These are phyloP conservation scores for Todiramphus saurophagus DNA, from an alignment of 2,113 vertebrate genomes.

Conservation along the genomic window DNA sequence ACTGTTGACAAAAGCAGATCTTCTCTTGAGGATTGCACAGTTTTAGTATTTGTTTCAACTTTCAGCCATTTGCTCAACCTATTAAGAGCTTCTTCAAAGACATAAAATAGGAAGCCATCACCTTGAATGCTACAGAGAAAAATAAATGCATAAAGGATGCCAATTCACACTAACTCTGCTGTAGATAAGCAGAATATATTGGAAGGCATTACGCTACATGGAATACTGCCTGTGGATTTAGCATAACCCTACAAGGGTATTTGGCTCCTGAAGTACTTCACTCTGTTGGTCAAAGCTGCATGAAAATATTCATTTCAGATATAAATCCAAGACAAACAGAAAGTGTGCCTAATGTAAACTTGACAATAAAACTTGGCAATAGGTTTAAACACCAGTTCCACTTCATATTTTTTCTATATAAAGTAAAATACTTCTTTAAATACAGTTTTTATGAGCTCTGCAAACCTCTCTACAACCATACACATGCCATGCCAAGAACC, in stretches of 20 bases:
- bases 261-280: neutral
- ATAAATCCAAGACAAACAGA: neutral
- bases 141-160: neutral
- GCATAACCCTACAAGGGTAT: neutral
- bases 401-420: neutral
- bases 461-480: neutral
- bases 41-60: conserved; percentile 47
- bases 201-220: neutral
- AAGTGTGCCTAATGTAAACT: neutral
- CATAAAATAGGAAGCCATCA: neutral
- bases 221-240: neutral
- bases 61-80: conserved; percentile 43
- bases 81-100: conserved; percentile 36
- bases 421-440: neutral
- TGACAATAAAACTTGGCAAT: neutral
- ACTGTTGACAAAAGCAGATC: neutral
- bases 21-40: neutral
- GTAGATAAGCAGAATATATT: neutral
- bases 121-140: neutral
- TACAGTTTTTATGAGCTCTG: neutral
- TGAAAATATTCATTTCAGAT: neutral
- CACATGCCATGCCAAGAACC: neutral
- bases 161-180: neutral
- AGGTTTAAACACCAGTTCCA: neutral
- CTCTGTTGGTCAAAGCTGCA: neutral